Evolutionary conservation across 2,888 invertebrate species (phyloP).

Genomic region (Osedax fenrisi): DNA sequence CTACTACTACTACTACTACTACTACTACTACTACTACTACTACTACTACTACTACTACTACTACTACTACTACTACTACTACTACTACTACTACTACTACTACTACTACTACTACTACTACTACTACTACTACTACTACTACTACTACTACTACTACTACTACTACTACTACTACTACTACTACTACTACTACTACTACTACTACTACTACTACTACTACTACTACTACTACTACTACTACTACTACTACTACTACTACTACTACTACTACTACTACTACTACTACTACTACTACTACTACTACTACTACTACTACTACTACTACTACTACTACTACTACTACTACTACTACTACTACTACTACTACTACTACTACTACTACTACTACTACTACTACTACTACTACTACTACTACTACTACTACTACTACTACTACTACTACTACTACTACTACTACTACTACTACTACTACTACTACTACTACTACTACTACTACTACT

Average conservation of each 20-base stretch:
- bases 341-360: slow-evolving; percentile 7
- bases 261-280: slow-evolving; percentile 17
- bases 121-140: slow-evolving; percentile 17
- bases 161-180: slow-evolving; percentile 7
- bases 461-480: slow-evolving; percentile 7
- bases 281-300: slow-evolving; percentile 7
- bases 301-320: slow-evolving; percentile 17
- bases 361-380: slow-evolving; percentile 17
- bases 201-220: slow-evolving; percentile 17
- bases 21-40: slow-evolving; percentile 17
- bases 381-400: slow-evolving; percentile 17
- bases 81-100: slow-evolving; percentile 17
- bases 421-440: slow-evolving; percentile 17
- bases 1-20: slow-evolving; percentile 17
- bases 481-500: no score
- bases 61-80: slow-evolving; percentile 17
- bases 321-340: slow-evolving; percentile 17
- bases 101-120: slow-evolving; percentile 7
- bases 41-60: slow-evolving; percentile 7
- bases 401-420: slow-evolving; percentile 7
- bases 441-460: slow-evolving; percentile 17
- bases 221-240: slow-evolving; percentile 7
- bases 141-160: slow-evolving; percentile 17
- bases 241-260: slow-evolving; percentile 17
- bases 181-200: slow-evolving; percentile 17